phyloP scores from a whole-genome alignment of 2,113 vertebrate species.

The Promerops cafer region DNA sequence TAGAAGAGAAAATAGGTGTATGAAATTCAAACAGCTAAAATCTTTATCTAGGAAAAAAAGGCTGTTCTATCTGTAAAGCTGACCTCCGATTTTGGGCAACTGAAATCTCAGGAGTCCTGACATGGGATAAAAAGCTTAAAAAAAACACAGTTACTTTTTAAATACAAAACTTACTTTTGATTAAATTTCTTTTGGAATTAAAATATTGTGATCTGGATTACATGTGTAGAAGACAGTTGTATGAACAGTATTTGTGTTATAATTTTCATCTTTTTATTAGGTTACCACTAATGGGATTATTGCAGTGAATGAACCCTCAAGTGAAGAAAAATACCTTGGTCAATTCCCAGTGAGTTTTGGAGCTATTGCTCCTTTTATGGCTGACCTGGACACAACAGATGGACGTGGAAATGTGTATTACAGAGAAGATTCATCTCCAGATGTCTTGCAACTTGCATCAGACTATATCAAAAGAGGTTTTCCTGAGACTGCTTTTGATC shows the following conservation, averaged over 20 bases:
- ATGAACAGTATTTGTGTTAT: neutral
- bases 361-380: conserved; percentile 81
- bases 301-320: conserved; percentile 74
- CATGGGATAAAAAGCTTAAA: neutral
- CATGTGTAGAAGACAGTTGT: neutral
- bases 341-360: conserved; percentile 82
- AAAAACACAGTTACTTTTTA: neutral
- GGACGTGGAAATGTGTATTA: conserved; percentile 80
- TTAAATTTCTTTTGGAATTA: neutral
- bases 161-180: neutral
- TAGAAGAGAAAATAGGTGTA: neutral
- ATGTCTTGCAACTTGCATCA: conserved; percentile 64
- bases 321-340: conserved; percentile 76
- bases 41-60: neutral
- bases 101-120: neutral
- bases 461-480: conserved; percentile 80
- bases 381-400: conserved; percentile 85
- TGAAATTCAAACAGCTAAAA: neutral
- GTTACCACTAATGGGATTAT: conserved; percentile 88
- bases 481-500: conserved; percentile 71
- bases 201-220: neutral
- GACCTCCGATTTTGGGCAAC: neutral
- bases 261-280: conserved; percentile 60
- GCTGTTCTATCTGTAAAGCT: neutral
- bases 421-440: conserved; percentile 78